Conservation (phyloP, 2,113 vertebrate species). For the Pelecanus crispus region DNA sequence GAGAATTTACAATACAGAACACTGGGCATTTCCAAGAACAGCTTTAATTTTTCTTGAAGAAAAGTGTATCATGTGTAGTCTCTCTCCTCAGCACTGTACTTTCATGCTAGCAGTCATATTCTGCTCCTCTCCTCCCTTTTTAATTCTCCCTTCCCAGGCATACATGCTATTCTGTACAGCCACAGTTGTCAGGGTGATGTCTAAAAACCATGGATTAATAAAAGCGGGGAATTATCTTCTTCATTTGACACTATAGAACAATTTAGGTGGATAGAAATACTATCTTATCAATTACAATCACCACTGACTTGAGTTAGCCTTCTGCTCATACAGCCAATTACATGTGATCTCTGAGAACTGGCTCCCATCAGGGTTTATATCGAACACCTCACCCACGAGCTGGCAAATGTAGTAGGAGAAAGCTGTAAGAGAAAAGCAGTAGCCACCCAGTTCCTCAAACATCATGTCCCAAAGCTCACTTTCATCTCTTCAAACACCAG, state of each 20-base stretch:
- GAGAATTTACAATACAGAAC: not conserved
- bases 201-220: not conserved
- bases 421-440: not conserved
- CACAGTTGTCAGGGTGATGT: not conserved
- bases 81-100: not conserved
- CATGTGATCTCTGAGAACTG: not conserved
- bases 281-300: too few species aligned
- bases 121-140: not conserved
- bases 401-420: not conserved
- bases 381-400: not conserved
- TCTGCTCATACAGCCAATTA: not conserved
- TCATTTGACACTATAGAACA: not conserved
- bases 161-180: not conserved
- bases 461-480: not conserved
- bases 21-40: not conserved
- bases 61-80: not conserved
- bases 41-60: not conserved
- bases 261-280: not conserved
- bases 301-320: not conserved
- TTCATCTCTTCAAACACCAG: not conserved
- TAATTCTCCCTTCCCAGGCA: not conserved
- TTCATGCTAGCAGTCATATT: not conserved
- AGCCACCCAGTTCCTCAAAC: not conserved
- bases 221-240: not conserved
- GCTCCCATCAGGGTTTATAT: rapidly evolving